A percentile compares a stretch with the other conserved stretches of the same genome.
phyloP scores from a whole-genome alignment of 2,113 vertebrate species.

The Triplophysa tibetana region DNA sequence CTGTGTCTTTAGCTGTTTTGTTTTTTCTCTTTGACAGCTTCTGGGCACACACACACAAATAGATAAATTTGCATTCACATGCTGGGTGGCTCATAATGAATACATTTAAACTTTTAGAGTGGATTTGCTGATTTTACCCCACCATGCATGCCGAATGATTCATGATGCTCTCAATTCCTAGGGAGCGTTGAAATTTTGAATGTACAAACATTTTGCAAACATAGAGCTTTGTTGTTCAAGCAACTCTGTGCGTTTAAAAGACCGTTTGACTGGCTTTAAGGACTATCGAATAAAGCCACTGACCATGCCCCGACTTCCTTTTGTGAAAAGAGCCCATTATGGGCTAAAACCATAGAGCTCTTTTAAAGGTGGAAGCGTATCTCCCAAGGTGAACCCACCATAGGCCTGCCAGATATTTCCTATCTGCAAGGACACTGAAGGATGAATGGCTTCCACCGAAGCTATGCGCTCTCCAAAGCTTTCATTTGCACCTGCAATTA shows the following conservation, averaged over 20 bases:
- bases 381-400: slow-evolving; percentile 41
- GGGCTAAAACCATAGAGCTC: slow-evolving; percentile 34
- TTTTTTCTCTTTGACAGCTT: slow-evolving; percentile 15
- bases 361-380: slow-evolving; percentile 8
- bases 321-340: slow-evolving; percentile 32
- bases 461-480: slow-evolving; percentile 67
- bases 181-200: not conserved
- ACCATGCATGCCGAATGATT: slow-evolving; percentile 23
- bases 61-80: slow-evolving; percentile 21
- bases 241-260: slow-evolving; percentile 19
- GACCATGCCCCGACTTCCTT: slow-evolving; percentile 31
- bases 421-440: slow-evolving; percentile 67
- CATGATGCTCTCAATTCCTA: slow-evolving; percentile 27
- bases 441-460: slow-evolving; percentile 73
- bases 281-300: slow-evolving; percentile 36
- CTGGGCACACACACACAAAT: not conserved
- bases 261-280: slow-evolving; percentile 42
- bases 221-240: slow-evolving; percentile 27
- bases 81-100: slow-evolving; percentile 30
- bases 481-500: slow-evolving; percentile 78
- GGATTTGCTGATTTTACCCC: slow-evolving; percentile 12
- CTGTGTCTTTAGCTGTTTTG: not conserved
- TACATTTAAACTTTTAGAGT: slow-evolving; percentile 11
- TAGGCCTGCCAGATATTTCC: slow-evolving; percentile 66
- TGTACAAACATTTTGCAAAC: slow-evolving; percentile 37